Evolutionary conservation across 2,888 invertebrate species (phyloP).

Genomic region (Thera obeliscata): DNA sequence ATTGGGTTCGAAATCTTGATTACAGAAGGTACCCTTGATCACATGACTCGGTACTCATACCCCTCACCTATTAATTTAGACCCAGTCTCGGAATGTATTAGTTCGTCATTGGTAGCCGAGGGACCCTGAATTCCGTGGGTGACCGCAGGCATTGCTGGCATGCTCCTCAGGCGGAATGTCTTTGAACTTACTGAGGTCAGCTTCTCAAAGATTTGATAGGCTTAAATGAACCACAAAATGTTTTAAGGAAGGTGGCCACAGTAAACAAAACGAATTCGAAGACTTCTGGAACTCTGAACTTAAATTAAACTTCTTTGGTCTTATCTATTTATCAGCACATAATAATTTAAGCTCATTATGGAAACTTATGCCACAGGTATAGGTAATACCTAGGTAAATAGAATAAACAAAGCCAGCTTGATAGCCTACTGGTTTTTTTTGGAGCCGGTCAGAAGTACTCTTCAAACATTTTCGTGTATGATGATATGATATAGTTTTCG

Average conservation of each 20-base stretch:
- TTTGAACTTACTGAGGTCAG: constrained; percentile 20
- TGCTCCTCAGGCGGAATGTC: constrained; percentile 47
- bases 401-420: no score
- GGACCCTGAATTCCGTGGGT: constrained; percentile 55
- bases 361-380: no score
- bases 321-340: no score
- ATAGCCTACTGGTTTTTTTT: no score
- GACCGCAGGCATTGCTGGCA: constrained; percentile 58
- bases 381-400: no score
- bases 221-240: not conserved
- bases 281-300: no score
- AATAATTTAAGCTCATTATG: no score
- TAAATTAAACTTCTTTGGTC: no score
- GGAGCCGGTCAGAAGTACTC: no score
- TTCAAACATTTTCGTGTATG: no score
- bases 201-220: constrained; percentile 10
- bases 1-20: not conserved
- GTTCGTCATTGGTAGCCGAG: constrained; percentile 47
- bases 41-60: constrained; percentile 21
- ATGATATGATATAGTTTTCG: no score
- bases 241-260: not conserved
- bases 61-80: constrained; percentile 43
- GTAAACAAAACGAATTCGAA: no score
- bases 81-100: constrained; percentile 43
- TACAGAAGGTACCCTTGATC: constrained; percentile 4